Percentiles rank a stretch among this genome's conserved stretches.
Conservation (phyloP, 2,888 invertebrate genomes). For the Polyploca ridens region DNA sequence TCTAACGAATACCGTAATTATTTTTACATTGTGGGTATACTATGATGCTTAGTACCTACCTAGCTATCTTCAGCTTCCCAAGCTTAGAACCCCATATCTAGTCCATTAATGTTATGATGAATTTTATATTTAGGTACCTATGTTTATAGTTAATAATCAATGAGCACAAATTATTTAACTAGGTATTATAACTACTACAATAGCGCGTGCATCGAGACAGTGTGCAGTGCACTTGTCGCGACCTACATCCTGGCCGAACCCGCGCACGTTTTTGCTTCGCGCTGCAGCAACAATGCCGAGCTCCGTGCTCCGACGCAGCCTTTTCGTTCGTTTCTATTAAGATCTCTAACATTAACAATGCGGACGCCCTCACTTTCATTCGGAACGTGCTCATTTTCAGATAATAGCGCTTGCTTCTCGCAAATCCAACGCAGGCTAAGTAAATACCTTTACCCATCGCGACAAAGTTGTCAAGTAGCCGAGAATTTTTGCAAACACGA, state of each 20-base stretch:
- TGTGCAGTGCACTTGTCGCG: conserved; percentile 76
- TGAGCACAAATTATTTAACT: not conserved
- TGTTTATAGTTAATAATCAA: too few relatives aligned
- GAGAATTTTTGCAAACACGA: conserved; percentile 7
- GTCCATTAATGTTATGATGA: too few relatives aligned
- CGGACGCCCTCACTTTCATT: conserved; percentile 79
- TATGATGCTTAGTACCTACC: too few relatives aligned
- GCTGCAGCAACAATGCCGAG: conserved; percentile 55
- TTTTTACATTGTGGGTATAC: too few relatives aligned
- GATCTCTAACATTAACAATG: conserved; percentile 72
- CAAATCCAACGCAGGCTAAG: conserved; percentile 40
- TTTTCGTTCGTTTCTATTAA: conserved; percentile 76
- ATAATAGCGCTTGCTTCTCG: conserved; percentile 46
- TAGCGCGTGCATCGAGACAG: conserved; percentile 30
- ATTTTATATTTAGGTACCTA: too few relatives aligned
- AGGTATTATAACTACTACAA: not conserved
- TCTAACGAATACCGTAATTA: too few relatives aligned
- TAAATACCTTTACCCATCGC: conserved; percentile 3
- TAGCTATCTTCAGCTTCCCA: too few relatives aligned
- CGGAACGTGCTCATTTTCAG: conserved; percentile 59
- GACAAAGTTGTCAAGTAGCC: not conserved
- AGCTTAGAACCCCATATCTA: too few relatives aligned
- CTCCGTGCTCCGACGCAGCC: conserved; percentile 50
- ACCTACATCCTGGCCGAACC: conserved; percentile 63
- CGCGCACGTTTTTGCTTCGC: conserved; percentile 71